Base-by-base conservation (phyloP, 2,797 vertebrate species). In the Pterois miles region DNA sequence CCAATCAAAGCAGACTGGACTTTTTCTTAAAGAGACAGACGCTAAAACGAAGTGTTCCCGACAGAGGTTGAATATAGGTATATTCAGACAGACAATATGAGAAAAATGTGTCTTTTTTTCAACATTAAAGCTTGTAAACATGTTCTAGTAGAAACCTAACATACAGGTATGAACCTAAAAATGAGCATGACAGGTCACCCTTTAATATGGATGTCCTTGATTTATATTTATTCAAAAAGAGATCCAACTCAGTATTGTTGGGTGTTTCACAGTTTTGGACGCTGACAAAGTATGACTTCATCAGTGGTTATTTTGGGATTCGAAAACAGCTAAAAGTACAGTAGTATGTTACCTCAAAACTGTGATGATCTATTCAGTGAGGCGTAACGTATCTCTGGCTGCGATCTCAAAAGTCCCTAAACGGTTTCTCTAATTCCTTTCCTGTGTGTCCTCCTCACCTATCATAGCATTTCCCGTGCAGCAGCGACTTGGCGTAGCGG, bases 391-490 rank as follows among this genome's bases (percentile, higher is more conserved):
- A 46, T 8, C 13, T 57, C 6, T 13, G 54, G 23, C 13, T 59
- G 4, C 6, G 4, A 9, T 38, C 12, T 18, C 29, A 52, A 33
- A 48, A n/a, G 46, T 20, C 46, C 4, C 4, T 10, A n/a, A 48
- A 48, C 20, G 9, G 46, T n/a, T 48, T 48, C 46, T 66, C 8
- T 56, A 31, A 23, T 22, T 2, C 18, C 1, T 12, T 11, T 33
- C 48, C 29, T 3, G 20, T 25, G 5, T 14, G 2, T 23, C 11
- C 14, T 60, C n/a, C 7, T 90, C 71, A 97, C 97, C 97, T 94
- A 89, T 97, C 96, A 0, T 97, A 95, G 77, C 96, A 97, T 12
- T 91, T 94, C 12, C 97, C 97, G 0, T 97, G 96, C 46, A 98
- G 94, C 25, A 98, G 85, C 10, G 96, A 94, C 40, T 97, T 97